Evolutionary conservation across 2,797 vertebrate species (phyloP).

Genomic region (Karalla daura): DNA sequence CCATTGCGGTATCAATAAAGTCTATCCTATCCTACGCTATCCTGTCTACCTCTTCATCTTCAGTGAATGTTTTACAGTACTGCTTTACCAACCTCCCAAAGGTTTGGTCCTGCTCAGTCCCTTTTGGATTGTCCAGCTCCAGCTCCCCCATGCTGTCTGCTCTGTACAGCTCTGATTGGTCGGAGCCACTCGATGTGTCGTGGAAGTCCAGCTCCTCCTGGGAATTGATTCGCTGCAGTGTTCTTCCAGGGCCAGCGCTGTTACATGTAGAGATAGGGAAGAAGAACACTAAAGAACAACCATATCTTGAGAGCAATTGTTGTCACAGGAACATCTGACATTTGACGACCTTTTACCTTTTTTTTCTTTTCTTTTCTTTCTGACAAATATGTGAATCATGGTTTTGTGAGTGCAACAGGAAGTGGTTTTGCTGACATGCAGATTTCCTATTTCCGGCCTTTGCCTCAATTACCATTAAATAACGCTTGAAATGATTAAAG

Average conservation of each 20-base stretch:
- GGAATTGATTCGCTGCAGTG: slow-evolving; percentile 73
- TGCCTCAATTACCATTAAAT: too few species aligned
- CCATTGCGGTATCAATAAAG: too few species aligned
- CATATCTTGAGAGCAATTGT: not conserved
- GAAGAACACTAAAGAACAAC: not conserved
- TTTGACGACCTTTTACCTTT: too few species aligned
- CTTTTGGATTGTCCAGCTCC: slow-evolving; percentile 14
- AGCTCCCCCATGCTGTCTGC: slow-evolving; percentile 42
- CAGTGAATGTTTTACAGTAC: not conserved
- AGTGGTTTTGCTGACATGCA: too few species aligned
- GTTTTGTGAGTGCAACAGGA: too few species aligned
- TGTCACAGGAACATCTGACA: too few species aligned
- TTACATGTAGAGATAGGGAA: not conserved
- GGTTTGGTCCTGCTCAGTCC: not conserved
- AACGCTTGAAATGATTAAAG: too few species aligned
- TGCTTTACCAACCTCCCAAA: slow-evolving; percentile 56
- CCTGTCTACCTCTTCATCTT: not conserved
- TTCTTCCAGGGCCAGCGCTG: slow-evolving; percentile 35
- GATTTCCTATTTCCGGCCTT: too few species aligned
- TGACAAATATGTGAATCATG: too few species aligned
- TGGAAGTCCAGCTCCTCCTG: slow-evolving; percentile 76
- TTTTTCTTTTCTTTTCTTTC: too few species aligned
- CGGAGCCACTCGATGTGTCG: slow-evolving; percentile 67
- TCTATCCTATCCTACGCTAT: too few species aligned
- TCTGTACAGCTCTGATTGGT: slow-evolving; percentile 62